Evolutionary conservation across 2,888 invertebrate genomes (phyloP).

Genomic region (Bombylius major): DNA sequence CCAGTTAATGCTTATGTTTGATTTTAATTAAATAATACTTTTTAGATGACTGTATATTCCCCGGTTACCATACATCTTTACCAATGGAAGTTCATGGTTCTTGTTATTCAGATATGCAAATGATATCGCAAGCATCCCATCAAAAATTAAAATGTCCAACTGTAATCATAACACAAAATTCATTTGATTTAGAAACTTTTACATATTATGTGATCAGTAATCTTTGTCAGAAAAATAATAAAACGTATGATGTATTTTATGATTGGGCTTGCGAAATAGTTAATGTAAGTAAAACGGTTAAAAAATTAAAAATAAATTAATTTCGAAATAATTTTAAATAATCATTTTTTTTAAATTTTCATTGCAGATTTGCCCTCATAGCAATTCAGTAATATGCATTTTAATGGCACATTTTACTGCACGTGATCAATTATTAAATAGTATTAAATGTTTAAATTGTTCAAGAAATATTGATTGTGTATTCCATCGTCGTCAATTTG

Average conservation of each 20-base stretch:
- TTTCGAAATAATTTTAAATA: not conserved
- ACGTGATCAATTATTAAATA: conserved; percentile 26
- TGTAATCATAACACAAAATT: conserved; percentile 34
- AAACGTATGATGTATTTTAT: conserved; percentile 35
- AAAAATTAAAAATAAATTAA: not conserved
- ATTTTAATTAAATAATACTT: not conserved
- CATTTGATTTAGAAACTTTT: conserved; percentile 36
- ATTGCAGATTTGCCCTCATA: conserved; percentile 29
- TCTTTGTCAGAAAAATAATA: conserved; percentile 35
- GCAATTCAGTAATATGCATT: conserved; percentile 29
- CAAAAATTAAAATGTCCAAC: conserved; percentile 32
- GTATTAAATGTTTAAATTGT: conserved; percentile 30
- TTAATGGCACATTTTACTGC: conserved; percentile 36
- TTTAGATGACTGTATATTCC: conserved; percentile 36
- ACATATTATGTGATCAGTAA: conserved; percentile 35
- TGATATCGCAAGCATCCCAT: conserved; percentile 35
- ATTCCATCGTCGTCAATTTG: conserved; percentile 32
- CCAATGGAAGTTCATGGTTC: conserved; percentile 37
- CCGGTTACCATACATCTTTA: conserved; percentile 35
- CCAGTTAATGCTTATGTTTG: too few relatives aligned
- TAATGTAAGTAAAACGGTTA: conserved; percentile 20
- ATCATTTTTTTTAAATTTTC: not conserved
- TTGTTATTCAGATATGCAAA: conserved; percentile 37
- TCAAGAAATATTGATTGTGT: conserved; percentile 28
- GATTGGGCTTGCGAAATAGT: conserved; percentile 37